These are phyloP conservation scores for Rotaria sp. DNA, from an alignment of 2,888 invertebrate species.

Conservation along the genomic window DNA sequence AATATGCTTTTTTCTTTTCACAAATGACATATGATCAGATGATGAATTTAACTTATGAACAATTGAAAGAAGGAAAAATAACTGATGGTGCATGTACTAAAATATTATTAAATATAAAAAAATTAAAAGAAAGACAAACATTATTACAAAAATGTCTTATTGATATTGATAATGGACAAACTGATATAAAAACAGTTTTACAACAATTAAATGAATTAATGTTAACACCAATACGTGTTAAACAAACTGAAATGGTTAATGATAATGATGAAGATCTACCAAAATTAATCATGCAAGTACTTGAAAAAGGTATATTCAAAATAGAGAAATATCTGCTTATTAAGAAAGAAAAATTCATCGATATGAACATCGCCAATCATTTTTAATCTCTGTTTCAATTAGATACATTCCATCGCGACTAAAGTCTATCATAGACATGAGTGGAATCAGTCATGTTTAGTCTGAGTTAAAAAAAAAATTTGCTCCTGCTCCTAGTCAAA, in stretches of 20 bases:
- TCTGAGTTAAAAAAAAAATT: too few species aligned
- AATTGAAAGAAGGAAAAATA: slow-evolving; percentile 68
- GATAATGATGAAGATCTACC: slow-evolving; percentile 20
- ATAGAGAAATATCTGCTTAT: too few species aligned
- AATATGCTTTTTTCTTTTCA: slow-evolving; percentile 85
- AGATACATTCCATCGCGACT: too few species aligned
- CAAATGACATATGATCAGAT: slow-evolving; percentile 85
- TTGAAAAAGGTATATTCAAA: slow-evolving; percentile 14
- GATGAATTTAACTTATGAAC: slow-evolving; percentile 78
- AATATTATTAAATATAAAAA: slow-evolving; percentile 42
- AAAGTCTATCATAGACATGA: too few species aligned
- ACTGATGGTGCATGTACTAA: slow-evolving; percentile 94
- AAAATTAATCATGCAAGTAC: not conserved
- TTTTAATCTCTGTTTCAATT: not conserved
- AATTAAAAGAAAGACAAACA: slow-evolving; percentile 29
- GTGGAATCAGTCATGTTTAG: too few species aligned
- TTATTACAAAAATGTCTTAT: not conserved
- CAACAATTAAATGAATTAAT: not conserved
- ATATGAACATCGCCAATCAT: too few species aligned
- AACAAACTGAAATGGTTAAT: not conserved
- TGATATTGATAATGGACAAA: slow-evolving; percentile 21
- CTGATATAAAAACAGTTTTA: not conserved
- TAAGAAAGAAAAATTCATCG: too few species aligned
- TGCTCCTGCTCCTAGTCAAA: too few species aligned
- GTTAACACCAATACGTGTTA: not conserved